phyloP scores from a whole-genome alignment of 2,797 vertebrate genomes.

The Babyrousa celebensis region DNA sequence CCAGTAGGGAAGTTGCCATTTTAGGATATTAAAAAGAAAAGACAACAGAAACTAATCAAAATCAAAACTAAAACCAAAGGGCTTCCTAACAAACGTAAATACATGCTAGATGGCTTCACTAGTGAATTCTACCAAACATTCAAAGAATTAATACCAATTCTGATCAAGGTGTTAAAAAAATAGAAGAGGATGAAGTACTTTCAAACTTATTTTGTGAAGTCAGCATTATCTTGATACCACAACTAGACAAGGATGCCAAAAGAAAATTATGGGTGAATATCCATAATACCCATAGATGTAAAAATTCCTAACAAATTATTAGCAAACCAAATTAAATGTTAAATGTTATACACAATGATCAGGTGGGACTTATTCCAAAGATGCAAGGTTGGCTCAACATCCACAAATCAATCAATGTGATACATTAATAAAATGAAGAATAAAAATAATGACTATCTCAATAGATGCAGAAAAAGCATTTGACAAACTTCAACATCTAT shows the following conservation, averaged over 20 bases:
- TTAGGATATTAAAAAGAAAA: conserved; percentile 23
- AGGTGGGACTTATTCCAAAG: not conserved
- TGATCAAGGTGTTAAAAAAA: not conserved
- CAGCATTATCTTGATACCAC: not conserved
- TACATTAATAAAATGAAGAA: not conserved
- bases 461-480: not conserved
- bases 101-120: not conserved
- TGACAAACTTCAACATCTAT: not conserved
- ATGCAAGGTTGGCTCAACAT: not conserved
- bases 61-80: conserved; percentile 2
- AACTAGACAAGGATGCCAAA: not conserved
- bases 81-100: not conserved
- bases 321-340: not conserved
- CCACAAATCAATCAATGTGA: not conserved
- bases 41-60: conserved; percentile 3
- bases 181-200: not conserved
- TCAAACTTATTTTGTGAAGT: not conserved
- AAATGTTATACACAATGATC: not conserved
- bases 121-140: not conserved
- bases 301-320: not conserved
- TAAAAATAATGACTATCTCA: not conserved
- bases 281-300: not conserved
- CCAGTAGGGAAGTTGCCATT: not conserved
- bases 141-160: conserved; percentile 1
- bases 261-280: conserved; percentile 12